A percentile compares a stretch with the other conserved stretches of the same genome.
phyloP scores from a whole-genome alignment of 2,113 vertebrate species.

The human (Homo sapiens) region GRCh38 chr6:154192001-154192500 shows the following conservation, averaged over 20 bases:
- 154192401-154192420: neutral
- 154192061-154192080: neutral
- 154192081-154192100: neutral
- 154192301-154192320: neutral
- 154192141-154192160: neutral
- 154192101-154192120: neutral
- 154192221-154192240: neutral
- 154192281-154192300: neutral
- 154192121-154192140: neutral
- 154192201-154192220: neutral
- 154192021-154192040: neutral
- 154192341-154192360: neutral
- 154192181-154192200: neutral
- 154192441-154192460: neutral
- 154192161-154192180: neutral
- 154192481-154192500: neutral
- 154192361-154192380: neutral
- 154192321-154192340: neutral
- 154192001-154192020: neutral
- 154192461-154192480: neutral
- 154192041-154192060: neutral
- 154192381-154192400: neutral
- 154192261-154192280: neutral
- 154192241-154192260: neutral
- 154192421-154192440: neutral